A percentile compares a stretch with the other conserved stretches of the same genome.
Conservation (phyloP, 1,140 invertebrate genomes). For the Triops longicaudatus region DNA sequence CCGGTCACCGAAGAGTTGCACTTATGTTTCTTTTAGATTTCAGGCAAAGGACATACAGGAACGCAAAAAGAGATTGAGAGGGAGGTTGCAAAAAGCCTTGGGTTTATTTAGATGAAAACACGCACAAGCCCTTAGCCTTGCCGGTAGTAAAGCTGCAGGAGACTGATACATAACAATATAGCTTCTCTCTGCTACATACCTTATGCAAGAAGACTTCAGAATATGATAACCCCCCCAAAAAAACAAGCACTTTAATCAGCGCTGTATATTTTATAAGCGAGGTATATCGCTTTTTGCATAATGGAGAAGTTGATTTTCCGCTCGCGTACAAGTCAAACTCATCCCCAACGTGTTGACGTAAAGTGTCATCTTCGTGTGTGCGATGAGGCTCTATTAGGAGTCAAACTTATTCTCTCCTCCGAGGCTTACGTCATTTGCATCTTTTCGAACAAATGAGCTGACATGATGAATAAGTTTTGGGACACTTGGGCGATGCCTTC, state of each 20-base stretch:
- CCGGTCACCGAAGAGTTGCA: neutral
- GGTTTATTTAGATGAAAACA: neutral
- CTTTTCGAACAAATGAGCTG: neutral
- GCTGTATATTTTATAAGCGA: neutral
- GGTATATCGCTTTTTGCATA: neutral
- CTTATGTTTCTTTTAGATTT: neutral
- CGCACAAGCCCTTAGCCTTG: neutral
- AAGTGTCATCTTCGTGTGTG: neutral
- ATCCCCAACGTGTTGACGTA: neutral
- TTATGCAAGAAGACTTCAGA: neutral
- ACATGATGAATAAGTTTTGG: neutral
- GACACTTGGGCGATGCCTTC: neutral
- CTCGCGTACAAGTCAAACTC: neutral
- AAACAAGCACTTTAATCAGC: neutral
- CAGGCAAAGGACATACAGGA: neutral
- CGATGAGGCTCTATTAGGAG: neutral
- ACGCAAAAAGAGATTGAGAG: neutral
- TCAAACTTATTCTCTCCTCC: neutral
- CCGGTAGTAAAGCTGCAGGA: neutral
- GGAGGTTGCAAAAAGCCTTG: neutral
- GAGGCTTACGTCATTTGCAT: constrained; percentile 2
- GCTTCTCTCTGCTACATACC: neutral
- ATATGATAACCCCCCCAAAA: neutral
- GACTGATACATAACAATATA: neutral
- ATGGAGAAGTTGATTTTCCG: neutral